These are phyloP conservation scores for Athalia rosae DNA, from an alignment of 2,888 invertebrate species.

Conservation along the genomic window DNA sequence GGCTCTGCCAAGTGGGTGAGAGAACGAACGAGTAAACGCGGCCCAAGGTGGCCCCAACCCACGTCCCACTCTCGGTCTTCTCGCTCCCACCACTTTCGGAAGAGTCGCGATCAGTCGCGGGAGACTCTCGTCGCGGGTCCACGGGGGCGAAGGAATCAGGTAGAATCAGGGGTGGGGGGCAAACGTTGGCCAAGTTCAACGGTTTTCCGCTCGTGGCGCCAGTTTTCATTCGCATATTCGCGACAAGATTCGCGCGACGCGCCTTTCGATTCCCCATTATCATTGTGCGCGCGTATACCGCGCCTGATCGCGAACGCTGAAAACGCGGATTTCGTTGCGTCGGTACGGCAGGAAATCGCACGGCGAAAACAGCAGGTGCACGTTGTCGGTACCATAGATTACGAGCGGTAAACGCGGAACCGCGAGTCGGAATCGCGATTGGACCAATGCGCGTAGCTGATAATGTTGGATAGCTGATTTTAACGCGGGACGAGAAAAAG, in stretches of 20 bases:
- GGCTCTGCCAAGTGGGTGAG: slow-evolving; percentile 48
- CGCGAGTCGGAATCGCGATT: not conserved
- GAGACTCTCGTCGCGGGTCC: not conserved
- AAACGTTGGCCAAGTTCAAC: slow-evolving; percentile 45
- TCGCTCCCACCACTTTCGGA: not conserved
- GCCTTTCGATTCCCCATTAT: slow-evolving; percentile 45
- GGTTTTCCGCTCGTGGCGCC: slow-evolving; percentile 64
- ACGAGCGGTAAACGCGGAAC: slow-evolving; percentile 50
- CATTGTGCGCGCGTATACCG: slow-evolving; percentile 35
- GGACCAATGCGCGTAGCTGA: not conserved
- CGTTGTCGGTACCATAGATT: slow-evolving; percentile 53
- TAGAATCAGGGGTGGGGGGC: too few relatives aligned
- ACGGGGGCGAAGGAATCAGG: too few relatives aligned
- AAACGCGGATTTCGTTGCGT: slow-evolving; percentile 51
- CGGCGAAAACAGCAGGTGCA: slow-evolving; percentile 46
- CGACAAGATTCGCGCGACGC: slow-evolving; percentile 42
- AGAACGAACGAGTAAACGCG: slow-evolving; percentile 18
- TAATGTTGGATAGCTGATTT: slow-evolving; percentile 10
- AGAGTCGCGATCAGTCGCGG: not conserved
- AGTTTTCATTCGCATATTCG: slow-evolving; percentile 65
- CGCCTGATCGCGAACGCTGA: not conserved
- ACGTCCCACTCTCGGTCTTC: slow-evolving; percentile 50
- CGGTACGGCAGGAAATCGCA: slow-evolving; percentile 65
- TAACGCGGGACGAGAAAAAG: not conserved
- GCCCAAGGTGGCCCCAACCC: slow-evolving; percentile 33